A percentile compares a stretch with the other conserved stretches of the same genome.
Conservation (phyloP, 1,140 invertebrate species). For the Drosophila nannoptera region DNA sequence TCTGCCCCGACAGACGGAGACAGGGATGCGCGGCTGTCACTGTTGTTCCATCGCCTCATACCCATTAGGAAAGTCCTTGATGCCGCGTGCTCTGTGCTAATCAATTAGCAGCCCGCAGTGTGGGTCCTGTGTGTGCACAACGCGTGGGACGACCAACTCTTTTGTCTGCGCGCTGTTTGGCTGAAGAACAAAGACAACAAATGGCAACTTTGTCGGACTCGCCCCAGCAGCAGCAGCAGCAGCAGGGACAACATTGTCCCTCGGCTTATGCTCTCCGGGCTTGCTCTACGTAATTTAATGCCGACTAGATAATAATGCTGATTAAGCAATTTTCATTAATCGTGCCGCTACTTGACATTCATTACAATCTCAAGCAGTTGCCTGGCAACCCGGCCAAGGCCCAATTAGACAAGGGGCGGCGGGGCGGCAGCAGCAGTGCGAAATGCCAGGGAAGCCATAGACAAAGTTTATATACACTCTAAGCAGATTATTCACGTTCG, state of each 20-base stretch:
- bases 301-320: conserved; percentile 75
- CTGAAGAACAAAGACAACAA: conserved; percentile 55
- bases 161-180: conserved; percentile 31
- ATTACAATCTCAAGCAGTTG: conserved; percentile 60
- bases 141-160: conserved; percentile 45
- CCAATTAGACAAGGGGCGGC: conserved; percentile 13
- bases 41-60: conserved; percentile 34
- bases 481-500: conserved; percentile 6
- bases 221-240: conserved; percentile 5
- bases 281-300: conserved; percentile 74
- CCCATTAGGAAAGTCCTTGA: neutral
- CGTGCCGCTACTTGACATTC: conserved; percentile 68
- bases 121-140: conserved; percentile 19
- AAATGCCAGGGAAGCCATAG: conserved; percentile 16
- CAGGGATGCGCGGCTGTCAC: conserved; percentile 11
- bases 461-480: conserved; percentile 19
- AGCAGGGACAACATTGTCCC: conserved; percentile 14
- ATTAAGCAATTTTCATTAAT: conserved; percentile 78
- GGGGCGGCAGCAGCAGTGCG: conserved; percentile 9
- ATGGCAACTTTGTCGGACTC: conserved; percentile 47
- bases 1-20: neutral
- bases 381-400: conserved; percentile 19
- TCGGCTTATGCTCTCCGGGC: conserved; percentile 40
- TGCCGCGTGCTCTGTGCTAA: conserved; percentile 41
- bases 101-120: conserved; percentile 57